A percentile compares a stretch with the other conserved stretches of the same genome.
Evolutionary conservation across 2,888 invertebrate genomes (phyloP).

Genomic region (Acanthococcus lagerstroemiae): DNA sequence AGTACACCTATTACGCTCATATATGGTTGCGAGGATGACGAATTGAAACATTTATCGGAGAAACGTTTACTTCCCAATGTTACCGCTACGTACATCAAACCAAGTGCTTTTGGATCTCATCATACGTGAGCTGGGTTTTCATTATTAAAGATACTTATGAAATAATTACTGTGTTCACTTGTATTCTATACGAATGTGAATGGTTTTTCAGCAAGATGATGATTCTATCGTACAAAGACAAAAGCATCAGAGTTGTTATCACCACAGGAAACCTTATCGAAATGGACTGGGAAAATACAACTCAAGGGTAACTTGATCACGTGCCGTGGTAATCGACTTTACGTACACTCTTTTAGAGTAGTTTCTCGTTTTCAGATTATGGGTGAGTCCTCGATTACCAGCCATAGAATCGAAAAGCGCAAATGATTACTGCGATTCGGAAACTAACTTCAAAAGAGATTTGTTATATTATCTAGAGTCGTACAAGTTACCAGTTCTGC

Average conservation of each 20-base stretch:
- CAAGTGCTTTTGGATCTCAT: slow-evolving; percentile 74
- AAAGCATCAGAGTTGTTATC: slow-evolving; percentile 71
- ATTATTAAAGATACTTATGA: background rate
- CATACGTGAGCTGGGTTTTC: slow-evolving; percentile 56
- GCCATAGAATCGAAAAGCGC: slow-evolving; percentile 42
- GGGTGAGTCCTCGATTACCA: slow-evolving; percentile 77
- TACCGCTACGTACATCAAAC: slow-evolving; percentile 55
- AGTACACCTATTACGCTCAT: slow-evolving; percentile 61
- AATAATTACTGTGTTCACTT: background rate
- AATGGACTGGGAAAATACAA: slow-evolving; percentile 88
- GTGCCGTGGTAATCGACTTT: background rate
- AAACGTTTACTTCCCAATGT: slow-evolving; percentile 51
- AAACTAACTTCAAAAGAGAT: slow-evolving; percentile 69
- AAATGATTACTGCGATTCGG: slow-evolving; percentile 61
- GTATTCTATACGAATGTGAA: background rate
- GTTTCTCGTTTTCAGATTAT: slow-evolving; percentile 50
- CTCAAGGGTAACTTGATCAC: slow-evolving; percentile 61
- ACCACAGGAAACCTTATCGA: slow-evolving; percentile 86
- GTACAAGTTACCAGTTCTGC: slow-evolving; percentile 58
- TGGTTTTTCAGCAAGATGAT: slow-evolving; percentile 63
- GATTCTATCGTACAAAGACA: slow-evolving; percentile 69
- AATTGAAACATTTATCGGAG: slow-evolving; percentile 44
- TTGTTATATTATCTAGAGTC: slow-evolving; percentile 63
- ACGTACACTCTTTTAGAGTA: background rate
- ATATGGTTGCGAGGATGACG: slow-evolving; percentile 62